phyloP scores from a whole-genome alignment of 1,140 invertebrate species.

The Orussus abietinus region DNA sequence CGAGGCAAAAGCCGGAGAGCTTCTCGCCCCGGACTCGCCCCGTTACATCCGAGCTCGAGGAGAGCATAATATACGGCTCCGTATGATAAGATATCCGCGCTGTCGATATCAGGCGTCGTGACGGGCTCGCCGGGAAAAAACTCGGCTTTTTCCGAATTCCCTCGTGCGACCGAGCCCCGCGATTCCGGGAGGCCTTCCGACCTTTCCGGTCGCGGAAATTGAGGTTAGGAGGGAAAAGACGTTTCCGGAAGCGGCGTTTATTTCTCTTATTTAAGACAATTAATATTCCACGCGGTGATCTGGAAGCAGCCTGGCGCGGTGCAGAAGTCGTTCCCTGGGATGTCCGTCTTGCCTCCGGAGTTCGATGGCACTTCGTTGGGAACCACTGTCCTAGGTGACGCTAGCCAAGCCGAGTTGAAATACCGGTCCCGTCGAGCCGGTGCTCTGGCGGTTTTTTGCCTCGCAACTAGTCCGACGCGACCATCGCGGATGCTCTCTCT shows the following conservation, averaged over 20 bases:
- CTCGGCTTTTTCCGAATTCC: too few relatives aligned
- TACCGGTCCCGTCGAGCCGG: conserved; percentile 46
- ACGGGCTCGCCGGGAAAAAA: too few relatives aligned
- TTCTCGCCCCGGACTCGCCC: conserved; percentile 6
- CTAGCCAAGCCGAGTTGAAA: conserved; percentile 37
- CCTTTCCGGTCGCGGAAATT: background rate
- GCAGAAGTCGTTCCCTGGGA: too few relatives aligned
- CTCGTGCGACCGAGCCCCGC: too few relatives aligned
- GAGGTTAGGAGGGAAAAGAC: background rate
- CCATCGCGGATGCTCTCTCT: conserved; percentile 10
- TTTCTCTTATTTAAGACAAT: too few relatives aligned
- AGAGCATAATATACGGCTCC: conserved; percentile 16
- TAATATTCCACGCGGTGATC: too few relatives aligned
- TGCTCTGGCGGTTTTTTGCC: too few relatives aligned
- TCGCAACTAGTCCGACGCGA: conserved; percentile 32
- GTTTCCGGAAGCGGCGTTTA: too few relatives aligned
- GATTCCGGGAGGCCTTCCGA: too few relatives aligned
- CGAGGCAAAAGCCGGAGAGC: conserved; percentile 8
- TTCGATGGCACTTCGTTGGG: background rate
- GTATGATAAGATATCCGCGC: conserved; percentile 18
- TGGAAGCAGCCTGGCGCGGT: too few relatives aligned
- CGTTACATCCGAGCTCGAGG: conserved; percentile 12
- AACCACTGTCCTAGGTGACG: too few relatives aligned
- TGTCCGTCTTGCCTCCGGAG: too few relatives aligned
- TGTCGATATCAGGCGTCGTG: conserved; percentile 23